Evolutionary conservation across 2,797 vertebrate species (phyloP), one percentile per base, ranked within the genome.

Genomic region (Sebastes reedi): DNA sequence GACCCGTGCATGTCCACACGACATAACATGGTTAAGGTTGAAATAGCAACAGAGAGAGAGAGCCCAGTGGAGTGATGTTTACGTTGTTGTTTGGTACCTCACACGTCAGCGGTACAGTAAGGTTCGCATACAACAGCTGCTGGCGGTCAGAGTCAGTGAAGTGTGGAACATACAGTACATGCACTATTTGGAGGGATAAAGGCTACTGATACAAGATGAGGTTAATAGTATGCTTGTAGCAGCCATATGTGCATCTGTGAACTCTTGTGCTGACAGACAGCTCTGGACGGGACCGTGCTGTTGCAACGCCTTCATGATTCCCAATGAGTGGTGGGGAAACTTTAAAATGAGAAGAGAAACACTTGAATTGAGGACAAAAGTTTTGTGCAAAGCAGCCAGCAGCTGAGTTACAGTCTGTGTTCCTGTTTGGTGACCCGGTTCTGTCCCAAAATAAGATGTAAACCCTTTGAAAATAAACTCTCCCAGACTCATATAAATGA

Each of bases 151-250:
- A 86, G 24, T 59, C 82, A 61, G 70, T 66, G 50, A 64, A 34
- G 65, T 6, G 12, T 24, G 50, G 46, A 77, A 62, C 50, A 64
- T 72, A 55, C 56, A 32, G 50, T 66, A 39, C 25, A 36, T 8
- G 56, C 62, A 66, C 46, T 55, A 18, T 52, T 72, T 22, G 2
- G 29, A 36, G 8, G 29, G 8, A 61, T 9, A 36, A 71, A 34
- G 24, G 56, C 64, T 42, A 20, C 64, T 54, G 69, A 16, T 66
- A 83, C 75, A 78, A 30, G 58, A 66, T 73, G 11, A 61, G 81
- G 80, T 86, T 81, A 89, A 83, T 39, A 5, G 27, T 72, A 80
- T 55, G 79, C 80, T 67, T 84, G 79, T 80, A 64, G 74, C 58
- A 24, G 70, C 81, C 75, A 80, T 80, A 79, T 86, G 73, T 76